Base-by-base conservation (phyloP, 1,140 invertebrate genomes). In the Leptinotarsa texana region DNA sequence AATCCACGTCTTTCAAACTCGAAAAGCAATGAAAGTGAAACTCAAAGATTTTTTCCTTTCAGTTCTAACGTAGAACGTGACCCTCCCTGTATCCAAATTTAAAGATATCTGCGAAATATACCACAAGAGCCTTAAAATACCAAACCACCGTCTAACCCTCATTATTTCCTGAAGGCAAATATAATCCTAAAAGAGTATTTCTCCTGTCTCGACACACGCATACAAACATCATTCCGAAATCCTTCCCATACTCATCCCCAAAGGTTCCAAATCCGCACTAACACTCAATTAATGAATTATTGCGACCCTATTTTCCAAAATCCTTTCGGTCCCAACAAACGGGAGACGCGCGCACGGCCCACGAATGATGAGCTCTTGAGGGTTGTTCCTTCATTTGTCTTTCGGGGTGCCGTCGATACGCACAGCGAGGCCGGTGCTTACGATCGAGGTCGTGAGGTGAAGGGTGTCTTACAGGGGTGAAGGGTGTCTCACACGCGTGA, bases 281-380 rank as follows among this genome's bases (percentile, higher is more conserved):
- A 42, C 66, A 68, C 42, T 33, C 66, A 68, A 68, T 68, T 68
- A 68, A 68, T 68, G 42, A 68, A 68, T 68, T 68, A 68, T 68
- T 68, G 42, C 24, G 33, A 18, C 66, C 66, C 27, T 68, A 68
- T 68, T 68, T 68, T 68, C 66, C 24, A 68, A 68, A 68, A 68
- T 68, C 66, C 66, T 68, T 68, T 68, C 42, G 66, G 66, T n/a
- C 27, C 6, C 24, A 68, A 42, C 24, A 42, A 47, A 22, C n/a
- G 15, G 13, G 33, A 24, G 66, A 18, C 24, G 66, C 66, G 33
- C 66, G 33, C 66, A 47, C 24, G 15, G 17, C 24, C 42, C n/a
- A 3, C 24, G 33, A 47, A 42, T n/a, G 66, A 18, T 27, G 66
- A 42, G 17, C 66, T 18, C 21, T 47, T 33, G 24, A 42, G 42